Base-by-base conservation (phyloP, 2,888 invertebrate genomes). In the Colostygia pectinataria region DNA sequence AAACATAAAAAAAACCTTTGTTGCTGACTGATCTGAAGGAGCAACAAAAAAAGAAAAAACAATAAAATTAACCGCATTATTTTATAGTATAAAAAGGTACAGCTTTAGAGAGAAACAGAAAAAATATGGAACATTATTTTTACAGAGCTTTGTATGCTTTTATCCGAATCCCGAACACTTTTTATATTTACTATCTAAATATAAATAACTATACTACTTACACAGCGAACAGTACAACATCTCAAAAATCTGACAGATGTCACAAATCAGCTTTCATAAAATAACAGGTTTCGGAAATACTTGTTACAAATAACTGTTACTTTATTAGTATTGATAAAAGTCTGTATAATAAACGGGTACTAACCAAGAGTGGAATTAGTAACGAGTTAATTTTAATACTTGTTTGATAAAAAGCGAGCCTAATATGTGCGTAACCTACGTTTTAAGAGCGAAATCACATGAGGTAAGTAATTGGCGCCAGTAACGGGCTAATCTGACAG, bases 251-350 rank as follows among this genome's bases (percentile, higher is more conserved):
- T 53, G 43, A 47, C 44, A 53, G 47, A 53, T 52, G 55, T 56
- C 54, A 59, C 27, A 48, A 49, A 60, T 59, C 54, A 53, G 59
- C 61, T 66, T 66, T 62, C 60, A 59, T 56, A 44, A 27, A 12
- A 14, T 23, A 52, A 57, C 60, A 29, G 38, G 60, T 61, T 57
- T 34, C 25, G 33, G 50, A 57, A 56, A 49, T 53, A 46, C 49
- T 38, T 25, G 40, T 27, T 38, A 14, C 13, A 53, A 55, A 52
- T 49, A 53, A 45, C 27, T 39, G 43, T 50, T 29, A 27, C 42
- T 46, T 8, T 45, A 54, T 38, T 29, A 15, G 48, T 51, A 28
- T 33, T 24, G 13, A 43, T 51, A 45, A 48, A 37, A 37, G 36
- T 33, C 28, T 32, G 12, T 38, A 38, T 39, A 33, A 18, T 36